These are phyloP conservation scores for Atrichornis clamosus DNA, from an alignment of 2,113 vertebrate genomes.

Conservation along the genomic window DNA sequence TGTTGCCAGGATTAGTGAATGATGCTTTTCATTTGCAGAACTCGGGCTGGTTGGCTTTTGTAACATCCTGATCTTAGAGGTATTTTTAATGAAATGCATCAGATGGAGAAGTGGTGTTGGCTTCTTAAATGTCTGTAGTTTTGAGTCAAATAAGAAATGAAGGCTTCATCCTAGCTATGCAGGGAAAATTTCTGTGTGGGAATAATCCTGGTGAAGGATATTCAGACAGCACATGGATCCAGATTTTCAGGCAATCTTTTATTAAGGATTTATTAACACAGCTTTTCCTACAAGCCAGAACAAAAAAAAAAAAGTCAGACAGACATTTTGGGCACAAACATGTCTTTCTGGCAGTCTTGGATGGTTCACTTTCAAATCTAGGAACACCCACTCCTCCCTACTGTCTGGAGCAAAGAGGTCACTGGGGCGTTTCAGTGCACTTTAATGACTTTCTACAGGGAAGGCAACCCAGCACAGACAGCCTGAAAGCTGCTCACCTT, in stretches of 20 bases:
- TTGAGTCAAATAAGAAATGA: not conserved
- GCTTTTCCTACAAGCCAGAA: not conserved
- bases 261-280: slow-evolving; percentile 10
- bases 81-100: not conserved
- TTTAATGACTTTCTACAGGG: not conserved
- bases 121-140: not conserved
- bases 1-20: not conserved
- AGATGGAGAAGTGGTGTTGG: not conserved
- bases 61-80: not conserved
- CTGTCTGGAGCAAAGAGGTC: slow-evolving; percentile 40
- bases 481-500: not conserved
- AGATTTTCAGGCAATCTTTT: not conserved
- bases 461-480: not conserved
- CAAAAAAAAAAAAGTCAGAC: not conserved
- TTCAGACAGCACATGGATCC: not conserved
- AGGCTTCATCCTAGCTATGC: not conserved
- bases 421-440: not conserved
- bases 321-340: slow-evolving; percentile 4
- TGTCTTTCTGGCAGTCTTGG: not conserved
- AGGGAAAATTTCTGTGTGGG: not conserved
- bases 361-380: not conserved
- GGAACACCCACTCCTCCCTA: slow-evolving; percentile 9
- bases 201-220: not conserved
- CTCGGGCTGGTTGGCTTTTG: not conserved
- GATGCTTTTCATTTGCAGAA: not conserved